These are phyloP conservation scores for Drosophila niveifrons DNA, from an alignment of 2,888 invertebrate species.

Conservation along the genomic window DNA sequence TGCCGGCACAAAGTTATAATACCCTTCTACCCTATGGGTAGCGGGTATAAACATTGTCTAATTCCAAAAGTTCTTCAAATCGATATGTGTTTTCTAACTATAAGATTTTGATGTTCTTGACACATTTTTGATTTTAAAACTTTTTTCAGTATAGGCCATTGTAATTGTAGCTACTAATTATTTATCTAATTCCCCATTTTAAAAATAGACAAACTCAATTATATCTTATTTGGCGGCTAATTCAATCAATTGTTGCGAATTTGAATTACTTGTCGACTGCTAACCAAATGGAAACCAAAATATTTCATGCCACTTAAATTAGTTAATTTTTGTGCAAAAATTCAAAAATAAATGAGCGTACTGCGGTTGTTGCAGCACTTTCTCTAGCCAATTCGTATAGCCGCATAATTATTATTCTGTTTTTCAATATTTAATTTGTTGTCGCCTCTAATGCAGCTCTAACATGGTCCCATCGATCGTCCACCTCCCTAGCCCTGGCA, in stretches of 20 bases:
- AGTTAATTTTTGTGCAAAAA: slow-evolving; percentile 78
- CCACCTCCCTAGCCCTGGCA: not conserved
- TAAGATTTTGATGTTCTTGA: no score
- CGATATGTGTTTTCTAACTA: no score
- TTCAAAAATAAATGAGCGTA: slow-evolving; percentile 64
- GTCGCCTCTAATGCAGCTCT: slow-evolving; percentile 19
- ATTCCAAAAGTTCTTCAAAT: no score
- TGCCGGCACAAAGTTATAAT: no score
- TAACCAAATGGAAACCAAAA: slow-evolving; percentile 56
- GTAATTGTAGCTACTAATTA: not conserved
- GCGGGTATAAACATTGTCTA: no score
- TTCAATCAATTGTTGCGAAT: slow-evolving; percentile 55
- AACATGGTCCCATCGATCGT: slow-evolving; percentile 1
- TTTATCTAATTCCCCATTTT: not conserved
- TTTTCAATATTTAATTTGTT: slow-evolving; percentile 79
- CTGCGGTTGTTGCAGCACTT: slow-evolving; percentile 53
- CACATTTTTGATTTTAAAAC: no score
- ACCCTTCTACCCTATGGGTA: no score
- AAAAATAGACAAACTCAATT: slow-evolving; percentile 56
- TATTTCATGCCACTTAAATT: slow-evolving; percentile 77
- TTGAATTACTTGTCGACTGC: slow-evolving; percentile 38
- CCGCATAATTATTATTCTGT: slow-evolving; percentile 72
- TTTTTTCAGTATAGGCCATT: no score
- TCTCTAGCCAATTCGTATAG: not conserved
- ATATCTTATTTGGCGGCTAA: slow-evolving; percentile 63